These are phyloP conservation scores for Thelaira solivaga DNA, from an alignment of 2,888 invertebrate genomes.

Conservation along the genomic window DNA sequence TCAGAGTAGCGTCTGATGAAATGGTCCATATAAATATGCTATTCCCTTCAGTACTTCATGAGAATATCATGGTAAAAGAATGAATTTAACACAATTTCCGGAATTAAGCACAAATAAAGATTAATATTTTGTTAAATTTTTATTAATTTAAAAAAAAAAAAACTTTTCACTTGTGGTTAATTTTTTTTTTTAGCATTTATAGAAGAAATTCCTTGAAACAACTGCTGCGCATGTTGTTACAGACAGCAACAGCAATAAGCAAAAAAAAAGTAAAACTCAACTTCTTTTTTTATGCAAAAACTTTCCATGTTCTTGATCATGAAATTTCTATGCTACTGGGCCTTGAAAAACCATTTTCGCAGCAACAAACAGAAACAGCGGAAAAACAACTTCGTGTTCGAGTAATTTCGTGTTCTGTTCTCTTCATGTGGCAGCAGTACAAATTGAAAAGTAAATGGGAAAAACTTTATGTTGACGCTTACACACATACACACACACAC, in stretches of 20 bases:
- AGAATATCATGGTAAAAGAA: no score
- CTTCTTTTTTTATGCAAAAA: slow-evolving; percentile 60
- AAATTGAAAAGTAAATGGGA: slow-evolving; percentile 3
- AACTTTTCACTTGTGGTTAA: no score
- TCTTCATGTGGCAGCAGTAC: slow-evolving; percentile 17
- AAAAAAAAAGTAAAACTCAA: neutral
- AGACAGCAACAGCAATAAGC: slow-evolving; percentile 8
- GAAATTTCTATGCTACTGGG: slow-evolving; percentile 76
- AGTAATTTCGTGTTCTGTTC: slow-evolving; percentile 36
- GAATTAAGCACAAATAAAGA: no score
- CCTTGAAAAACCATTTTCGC: slow-evolving; percentile 70
- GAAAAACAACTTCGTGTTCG: slow-evolving; percentile 46
- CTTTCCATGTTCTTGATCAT: slow-evolving; percentile 76
- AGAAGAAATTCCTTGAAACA: slow-evolving; percentile 21
- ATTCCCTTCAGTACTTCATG: no score
- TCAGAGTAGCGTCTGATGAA: no score
- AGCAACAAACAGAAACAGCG: slow-evolving; percentile 65
- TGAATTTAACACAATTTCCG: no score
- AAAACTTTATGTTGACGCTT: slow-evolving; percentile 30
- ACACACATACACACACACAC: no score
- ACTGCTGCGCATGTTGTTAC: slow-evolving; percentile 39
- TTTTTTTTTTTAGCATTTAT: neutral
- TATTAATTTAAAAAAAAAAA: no score
- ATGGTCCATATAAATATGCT: no score
- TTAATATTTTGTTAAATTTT: no score